Base-by-base conservation (phyloP, 2,888 invertebrate genomes). In the Sarcophaga caerulescens region DNA sequence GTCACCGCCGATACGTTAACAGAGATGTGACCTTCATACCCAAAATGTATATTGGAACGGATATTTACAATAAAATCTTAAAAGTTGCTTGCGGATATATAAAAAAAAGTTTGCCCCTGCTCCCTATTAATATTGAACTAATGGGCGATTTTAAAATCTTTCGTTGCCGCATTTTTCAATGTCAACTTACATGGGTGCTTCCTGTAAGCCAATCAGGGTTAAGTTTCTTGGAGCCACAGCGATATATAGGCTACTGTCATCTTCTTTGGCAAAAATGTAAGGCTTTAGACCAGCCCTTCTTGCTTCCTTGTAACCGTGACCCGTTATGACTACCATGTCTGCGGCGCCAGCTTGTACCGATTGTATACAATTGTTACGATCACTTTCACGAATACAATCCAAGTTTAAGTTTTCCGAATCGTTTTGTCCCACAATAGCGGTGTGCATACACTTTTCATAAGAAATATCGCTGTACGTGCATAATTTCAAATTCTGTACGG, bases 161-260 rank as follows among this genome's bases (percentile, higher is more conserved):
- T 25, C 6, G 25, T 6, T 25, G 35, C 1, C 35, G 1, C 47
- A 14, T 47, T 47, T 47, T 47, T 14, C 11, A 14, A 47, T 14
- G 12, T 1, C 47, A 47, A 85, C 88, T 86, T 80, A 89, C 89
- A 89, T 82, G 52, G 84, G 79, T 3, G 88, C 87, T 11, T 84
- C 77, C 12, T 83, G 73, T 12, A 89, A 44, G 12, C 84, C 88
- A 12, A 85, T 12, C 17, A 88, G 66, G 3, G 84, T 84, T 12
- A 89, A 83, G 65, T 85, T 83, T 21, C 85, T 77, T 4, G 88
- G 88, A 12, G 87, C 88, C 35, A 89, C 89, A 4, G 88, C 89
- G 21, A 89, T 79, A 63, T 83, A 88, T 11, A 88, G 82, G 74
- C 87, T 85, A 5, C 21, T 52, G 17, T 87, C 79, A 78, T 47